Base-by-base conservation (phyloP, 2,888 invertebrate genomes). In the Stictocephala bisonia region DNA sequence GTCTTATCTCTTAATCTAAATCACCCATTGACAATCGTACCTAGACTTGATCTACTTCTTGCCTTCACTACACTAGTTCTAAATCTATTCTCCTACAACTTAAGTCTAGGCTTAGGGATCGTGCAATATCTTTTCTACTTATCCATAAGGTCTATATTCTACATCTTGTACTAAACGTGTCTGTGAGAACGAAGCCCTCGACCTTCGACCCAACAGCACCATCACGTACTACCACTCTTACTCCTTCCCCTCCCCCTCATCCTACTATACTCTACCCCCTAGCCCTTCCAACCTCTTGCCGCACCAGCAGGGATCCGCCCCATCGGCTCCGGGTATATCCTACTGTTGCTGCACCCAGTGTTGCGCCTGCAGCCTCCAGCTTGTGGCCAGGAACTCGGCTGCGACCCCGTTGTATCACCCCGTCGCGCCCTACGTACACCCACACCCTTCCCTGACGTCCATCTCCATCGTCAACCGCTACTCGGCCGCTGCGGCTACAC, bases 161-260 rank as follows among this genome's bases (percentile, higher is more conserved):
- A 44, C 18, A 44, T 44, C 11, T 44, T 4, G 44, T 44, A 7
- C n/a, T 15, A 44, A 44, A 44, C 3, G 11, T 11, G 40, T 11
- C 9, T 11, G 6, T 9, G 53, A 53, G 18, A 9, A 2, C n/a
- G n/a, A 26, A 24, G 56, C 22, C 31, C 44, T 41, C 44, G 69
- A 69, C 1, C 20, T 69, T 71, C 44, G 20, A n/a, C 40, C 40
- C 26, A 71, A 15, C 70, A 58, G 26, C 70, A 44, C 44, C 70
- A 71, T 71, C 70, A 71, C 70, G 70, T 71, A 41, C 44, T 71
- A 71, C 70, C 70, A 71, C 44, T 71, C 70, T 44, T 71, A 56
- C 29, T 44, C 70, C 18, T 71, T 71, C 70, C 70, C 70, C 58
- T 71, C 70, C 70, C 70, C 70, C 70, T 58, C 58, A 58, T 58